A percentile compares a stretch with the other conserved stretches of the same genome.
Conservation (phyloP, 2,888 invertebrate genomes). For the Beris morrisii region DNA sequence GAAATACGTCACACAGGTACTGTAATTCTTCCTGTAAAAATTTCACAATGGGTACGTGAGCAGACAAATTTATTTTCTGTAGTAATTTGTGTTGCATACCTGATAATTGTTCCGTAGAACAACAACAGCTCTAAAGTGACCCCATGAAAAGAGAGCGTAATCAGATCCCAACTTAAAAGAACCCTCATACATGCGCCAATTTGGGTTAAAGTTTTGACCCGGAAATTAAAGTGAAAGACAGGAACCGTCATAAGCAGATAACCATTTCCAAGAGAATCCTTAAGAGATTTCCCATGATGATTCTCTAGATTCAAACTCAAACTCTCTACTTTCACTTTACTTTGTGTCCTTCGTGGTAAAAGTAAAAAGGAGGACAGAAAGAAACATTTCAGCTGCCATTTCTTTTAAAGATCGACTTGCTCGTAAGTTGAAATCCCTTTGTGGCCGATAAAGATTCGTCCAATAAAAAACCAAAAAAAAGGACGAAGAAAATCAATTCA, state of each 20-base stretch:
- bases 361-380: background rate
- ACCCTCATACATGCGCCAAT: background rate
- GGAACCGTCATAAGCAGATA: conserved; percentile 5
- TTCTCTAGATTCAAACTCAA: conserved; percentile 18
- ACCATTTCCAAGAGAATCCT: conserved; percentile 4
- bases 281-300: conserved; percentile 5
- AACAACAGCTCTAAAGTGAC: no score
- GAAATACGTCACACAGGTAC: no score
- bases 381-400: conserved; percentile 4
- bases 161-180: no score
- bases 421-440: conserved; percentile 14
- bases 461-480: conserved; percentile 11
- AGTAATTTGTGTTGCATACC: no score
- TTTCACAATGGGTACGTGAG: no score
- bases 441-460: conserved; percentile 6
- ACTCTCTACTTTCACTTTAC: conserved; percentile 4
- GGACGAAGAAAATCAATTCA: conserved; percentile 13
- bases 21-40: no score
- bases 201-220: conserved; percentile 7
- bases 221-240: conserved; percentile 17
- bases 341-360: background rate
- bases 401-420: conserved; percentile 17
- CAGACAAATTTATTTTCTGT: no score
- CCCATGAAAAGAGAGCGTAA: no score
- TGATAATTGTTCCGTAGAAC: no score